Conservation (phyloP, 2,888 invertebrate genomes). For the Drosophila formosana region DNA sequence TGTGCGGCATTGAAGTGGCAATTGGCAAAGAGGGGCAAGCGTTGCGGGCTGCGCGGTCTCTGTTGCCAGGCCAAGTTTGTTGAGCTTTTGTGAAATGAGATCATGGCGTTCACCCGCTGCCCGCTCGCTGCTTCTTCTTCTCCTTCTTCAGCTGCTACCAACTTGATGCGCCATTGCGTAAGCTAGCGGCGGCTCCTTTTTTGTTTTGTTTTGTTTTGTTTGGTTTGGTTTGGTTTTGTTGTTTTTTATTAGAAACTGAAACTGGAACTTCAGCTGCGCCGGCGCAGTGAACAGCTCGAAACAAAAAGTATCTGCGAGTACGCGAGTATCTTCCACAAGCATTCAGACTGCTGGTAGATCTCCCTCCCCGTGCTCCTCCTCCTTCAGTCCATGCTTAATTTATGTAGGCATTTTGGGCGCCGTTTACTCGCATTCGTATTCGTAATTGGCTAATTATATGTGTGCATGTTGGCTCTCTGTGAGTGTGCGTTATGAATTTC, state of each 20-base stretch:
- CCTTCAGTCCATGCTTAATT: neutral
- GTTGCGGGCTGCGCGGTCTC: neutral
- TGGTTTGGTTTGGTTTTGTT: neutral
- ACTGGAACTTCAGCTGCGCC: slow-evolving; percentile 41
- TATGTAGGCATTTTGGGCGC: slow-evolving; percentile 22
- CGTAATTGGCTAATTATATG: slow-evolving; percentile 74
- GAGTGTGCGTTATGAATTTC: slow-evolving; percentile 63
- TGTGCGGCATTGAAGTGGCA: slow-evolving; percentile 37
- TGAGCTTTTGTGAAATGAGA: slow-evolving; percentile 62
- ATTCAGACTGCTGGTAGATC: neutral
- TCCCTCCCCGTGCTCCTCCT: neutral
- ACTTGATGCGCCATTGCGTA: slow-evolving; percentile 60
- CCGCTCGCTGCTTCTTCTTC: neutral
- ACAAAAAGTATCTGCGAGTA: slow-evolving; percentile 2
- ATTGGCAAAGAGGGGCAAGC: slow-evolving; percentile 12
- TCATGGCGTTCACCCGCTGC: slow-evolving; percentile 34
- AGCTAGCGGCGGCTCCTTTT: slow-evolving; percentile 53
- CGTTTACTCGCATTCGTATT: slow-evolving; percentile 27
- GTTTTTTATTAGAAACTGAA: slow-evolving; percentile 42
- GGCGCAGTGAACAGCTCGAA: neutral
- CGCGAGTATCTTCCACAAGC: neutral
- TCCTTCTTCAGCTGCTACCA: neutral
- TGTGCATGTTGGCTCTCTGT: slow-evolving; percentile 16
- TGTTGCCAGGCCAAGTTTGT: slow-evolving; percentile 48
- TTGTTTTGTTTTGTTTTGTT: slow-evolving; percentile 2